Conservation (phyloP, 2,888 invertebrate species). For the Capitulum mitella region DNA sequence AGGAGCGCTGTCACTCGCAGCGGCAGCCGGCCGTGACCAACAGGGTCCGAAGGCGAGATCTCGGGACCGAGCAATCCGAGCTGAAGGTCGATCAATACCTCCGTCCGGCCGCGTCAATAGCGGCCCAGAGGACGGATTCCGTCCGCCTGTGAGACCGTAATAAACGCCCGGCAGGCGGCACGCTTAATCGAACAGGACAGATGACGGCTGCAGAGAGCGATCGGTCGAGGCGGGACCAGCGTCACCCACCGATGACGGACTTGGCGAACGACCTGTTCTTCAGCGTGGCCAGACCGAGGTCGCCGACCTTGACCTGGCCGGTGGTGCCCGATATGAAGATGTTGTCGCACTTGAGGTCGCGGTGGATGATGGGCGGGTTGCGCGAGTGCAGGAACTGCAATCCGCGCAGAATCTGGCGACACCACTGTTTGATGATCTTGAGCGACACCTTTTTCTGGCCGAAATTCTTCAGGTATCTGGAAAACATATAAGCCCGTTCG, state of each 20-base stretch:
- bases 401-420: constrained; percentile 95
- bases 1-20: too few species aligned
- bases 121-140: too few species aligned
- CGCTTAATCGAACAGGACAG: too few species aligned
- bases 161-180: too few species aligned
- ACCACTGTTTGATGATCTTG: constrained; percentile 98
- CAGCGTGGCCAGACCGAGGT: constrained; percentile 92
- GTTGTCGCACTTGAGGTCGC: constrained; percentile 98
- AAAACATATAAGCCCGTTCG: too few species aligned
- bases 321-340: constrained; percentile 99
- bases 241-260: constrained; percentile 82
- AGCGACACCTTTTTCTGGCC: constrained; percentile 70
- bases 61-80: too few species aligned
- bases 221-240: neutral
- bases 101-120: too few species aligned
- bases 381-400: constrained; percentile 93
- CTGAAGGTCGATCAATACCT: too few species aligned
- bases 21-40: too few species aligned
- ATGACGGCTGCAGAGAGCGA: too few species aligned
- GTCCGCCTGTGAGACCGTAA: too few species aligned
- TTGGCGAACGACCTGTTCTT: constrained; percentile 99
- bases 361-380: constrained; percentile 91
- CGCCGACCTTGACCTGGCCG: constrained; percentile 98
- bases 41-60: too few species aligned
- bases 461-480: constrained; percentile 21